phyloP scores from a whole-genome alignment of 2,113 vertebrate species.

The Hippocampus mohnikei region DNA sequence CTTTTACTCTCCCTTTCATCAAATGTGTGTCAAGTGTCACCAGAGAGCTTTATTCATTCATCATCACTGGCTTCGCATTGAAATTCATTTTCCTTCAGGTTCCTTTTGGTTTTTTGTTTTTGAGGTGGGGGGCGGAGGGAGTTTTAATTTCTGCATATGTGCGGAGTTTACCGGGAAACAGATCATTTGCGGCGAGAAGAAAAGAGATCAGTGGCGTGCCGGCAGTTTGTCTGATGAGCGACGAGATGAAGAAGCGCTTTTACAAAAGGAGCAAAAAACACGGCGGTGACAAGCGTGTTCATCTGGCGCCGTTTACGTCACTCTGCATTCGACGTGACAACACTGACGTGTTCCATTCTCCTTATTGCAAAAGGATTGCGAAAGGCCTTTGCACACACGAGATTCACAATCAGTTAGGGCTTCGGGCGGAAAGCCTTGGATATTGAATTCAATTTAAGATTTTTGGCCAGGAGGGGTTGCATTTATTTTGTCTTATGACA shows the following conservation, averaged over 20 bases:
- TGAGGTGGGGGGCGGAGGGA: too few relatives aligned
- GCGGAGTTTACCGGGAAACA: slow-evolving; percentile 52
- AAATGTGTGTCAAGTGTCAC: slow-evolving; percentile 69
- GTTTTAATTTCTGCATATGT: slow-evolving; percentile 34
- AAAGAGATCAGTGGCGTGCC: slow-evolving; percentile 58
- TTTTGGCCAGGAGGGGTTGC: too few relatives aligned
- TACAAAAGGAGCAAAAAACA: slow-evolving; percentile 37
- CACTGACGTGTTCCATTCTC: background rate
- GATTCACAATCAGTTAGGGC: background rate
- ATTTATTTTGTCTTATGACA: background rate
- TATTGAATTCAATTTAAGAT: too few relatives aligned
- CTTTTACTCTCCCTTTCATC: slow-evolving; percentile 65
- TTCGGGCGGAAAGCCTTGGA: too few relatives aligned
- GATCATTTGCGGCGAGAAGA: slow-evolving; percentile 51
- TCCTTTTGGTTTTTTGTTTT: slow-evolving; percentile 32
- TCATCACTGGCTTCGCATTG: slow-evolving; percentile 66
- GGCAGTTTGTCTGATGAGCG: slow-evolving; percentile 69
- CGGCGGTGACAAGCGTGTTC: slow-evolving; percentile 37
- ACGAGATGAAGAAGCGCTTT: slow-evolving; percentile 52
- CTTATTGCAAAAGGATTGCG: slow-evolving; percentile 15
- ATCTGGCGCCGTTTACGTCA: slow-evolving; percentile 43
- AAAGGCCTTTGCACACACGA: background rate
- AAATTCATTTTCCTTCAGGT: slow-evolving; percentile 71
- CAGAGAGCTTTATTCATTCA: slow-evolving; percentile 69
- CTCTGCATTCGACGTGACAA: slow-evolving; percentile 43